Percentiles rank a stretch among this genome's conserved stretches.
Conservation (phyloP, 2,113 vertebrate genomes). For the Blennius ocellaris region DNA sequence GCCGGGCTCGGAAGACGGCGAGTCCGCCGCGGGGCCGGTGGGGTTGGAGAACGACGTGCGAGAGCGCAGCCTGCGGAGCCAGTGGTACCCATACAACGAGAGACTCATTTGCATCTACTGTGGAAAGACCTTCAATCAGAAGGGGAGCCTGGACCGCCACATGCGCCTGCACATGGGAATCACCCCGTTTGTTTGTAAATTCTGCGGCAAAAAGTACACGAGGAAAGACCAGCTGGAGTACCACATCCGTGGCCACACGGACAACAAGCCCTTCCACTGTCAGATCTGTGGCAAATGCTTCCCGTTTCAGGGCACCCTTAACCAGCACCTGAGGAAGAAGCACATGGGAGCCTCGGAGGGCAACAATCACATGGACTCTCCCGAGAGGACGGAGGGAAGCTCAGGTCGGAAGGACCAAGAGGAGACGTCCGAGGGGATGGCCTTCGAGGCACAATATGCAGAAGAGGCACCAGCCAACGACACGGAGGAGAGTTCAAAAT, state of each 20-base stretch:
- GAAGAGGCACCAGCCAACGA: conserved; percentile 79
- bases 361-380: conserved; percentile 88
- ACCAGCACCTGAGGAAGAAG: conserved; percentile 99
- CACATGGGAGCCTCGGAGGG: conserved; percentile 90
- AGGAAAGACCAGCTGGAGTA: conserved; percentile 99
- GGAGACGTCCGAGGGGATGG: conserved; percentile 88
- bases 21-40: conserved; percentile 75
- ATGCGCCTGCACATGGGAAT: conserved; percentile 99
- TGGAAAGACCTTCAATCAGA: conserved; percentile 99
- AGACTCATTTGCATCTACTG: conserved; percentile 98
- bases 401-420: conserved; percentile 88
- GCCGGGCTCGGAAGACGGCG: conserved; percentile 69
- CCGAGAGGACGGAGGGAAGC: conserved; percentile 89
- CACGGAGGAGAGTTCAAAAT: conserved; percentile 77
- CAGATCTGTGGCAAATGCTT: conserved; percentile 99
- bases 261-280: conserved; percentile 98
- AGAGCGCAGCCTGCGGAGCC: conserved; percentile 90
- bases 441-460: conserved; percentile 83
- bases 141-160: conserved; percentile 97
- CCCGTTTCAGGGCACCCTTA: conserved; percentile 98
- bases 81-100: conserved; percentile 97
- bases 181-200: conserved; percentile 98
- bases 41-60: conserved; percentile 89
- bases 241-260: conserved; percentile 98
- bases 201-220: conserved; percentile 98